Evolutionary conservation across 2,797 vertebrate species (phyloP).

Genomic region (Diplodus sargus): DNA sequence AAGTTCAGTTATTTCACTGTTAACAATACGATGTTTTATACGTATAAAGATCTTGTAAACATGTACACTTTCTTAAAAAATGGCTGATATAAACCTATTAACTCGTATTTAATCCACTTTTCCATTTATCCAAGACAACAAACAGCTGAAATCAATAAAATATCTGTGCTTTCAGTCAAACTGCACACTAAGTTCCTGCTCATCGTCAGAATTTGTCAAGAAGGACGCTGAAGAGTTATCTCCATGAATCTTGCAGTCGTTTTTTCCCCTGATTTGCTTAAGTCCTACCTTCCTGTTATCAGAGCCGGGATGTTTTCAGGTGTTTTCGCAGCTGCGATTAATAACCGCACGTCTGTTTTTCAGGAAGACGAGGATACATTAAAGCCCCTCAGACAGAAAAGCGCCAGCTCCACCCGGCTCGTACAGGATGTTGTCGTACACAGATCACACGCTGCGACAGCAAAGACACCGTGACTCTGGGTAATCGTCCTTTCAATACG

Average conservation of each 20-base stretch:
- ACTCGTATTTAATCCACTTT: no score
- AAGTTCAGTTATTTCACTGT: no score
- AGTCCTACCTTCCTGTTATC: constrained; percentile 42
- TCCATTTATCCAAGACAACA: no score
- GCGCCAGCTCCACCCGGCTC: constrained; percentile 32
- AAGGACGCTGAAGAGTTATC: not conserved
- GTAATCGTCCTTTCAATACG: constrained; percentile 49
- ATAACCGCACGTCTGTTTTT: constrained; percentile 3
- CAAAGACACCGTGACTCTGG: constrained; percentile 53
- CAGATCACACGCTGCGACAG: constrained; percentile 61
- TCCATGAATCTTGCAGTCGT: not conserved
- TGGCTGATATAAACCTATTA: no score
- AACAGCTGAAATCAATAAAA: constrained; percentile 26
- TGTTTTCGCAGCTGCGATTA: constrained; percentile 57
- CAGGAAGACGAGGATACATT: constrained; percentile 46
- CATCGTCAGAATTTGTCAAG: not conserved
- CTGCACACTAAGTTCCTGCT: not conserved
- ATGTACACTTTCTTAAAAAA: no score
- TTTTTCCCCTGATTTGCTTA: not conserved
- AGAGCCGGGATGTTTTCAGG: constrained; percentile 43
- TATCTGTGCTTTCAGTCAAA: constrained; percentile 14
- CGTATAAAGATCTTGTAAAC: no score
- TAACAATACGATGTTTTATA: no score
- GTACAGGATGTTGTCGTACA: constrained; percentile 63
- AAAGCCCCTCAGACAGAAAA: constrained; percentile 32